Evolutionary conservation across 2,113 vertebrate genomes (phyloP), one percentile per base, ranked within the genome.

Genomic region (Ornithorhynchus anatinus): DNA sequence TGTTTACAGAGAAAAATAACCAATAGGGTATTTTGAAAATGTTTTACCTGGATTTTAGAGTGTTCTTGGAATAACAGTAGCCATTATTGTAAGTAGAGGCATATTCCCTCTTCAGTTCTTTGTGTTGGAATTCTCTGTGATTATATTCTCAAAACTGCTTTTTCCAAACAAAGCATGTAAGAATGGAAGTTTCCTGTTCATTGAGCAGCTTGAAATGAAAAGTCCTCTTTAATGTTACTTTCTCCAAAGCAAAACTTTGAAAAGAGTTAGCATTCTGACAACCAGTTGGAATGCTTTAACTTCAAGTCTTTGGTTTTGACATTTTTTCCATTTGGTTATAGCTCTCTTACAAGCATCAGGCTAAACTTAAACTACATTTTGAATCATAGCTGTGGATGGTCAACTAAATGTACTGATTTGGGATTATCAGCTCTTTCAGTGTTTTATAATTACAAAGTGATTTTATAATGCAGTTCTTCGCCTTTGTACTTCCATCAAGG

Each of bases 251-350:
- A 62, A 44, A 54, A 59, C 51, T 17, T 22, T 54, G 44, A 54
- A 51, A 58, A 53, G 48, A 69, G 53, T 2, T 69, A 78, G 69
- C 78, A 37, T 60, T 60, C 60, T 39, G 72, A 27, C 69, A 67
- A 45, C 57, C 70, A 81, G 44, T 75, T 70, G 75, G 80, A 80
- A 81, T 59, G 47, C 80, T 75, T 83, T 60, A 61, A 38, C 70
- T 67, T 59, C 69, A 72, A 52, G 9, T 19, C 64, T 72, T 62
- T 23, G n/a, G 27, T 31, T 66, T 59, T 37, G 35, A 53, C 62
- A 22, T n/a, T n/a, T n/a, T n/a, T n/a, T n/a, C n/a, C n/a, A n/a
- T n/a, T n/a, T n/a, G n/a, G 59, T 72, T 39, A 53, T 50, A 69
- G 54, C 38, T 25, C 38, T 3, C 1, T 53, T 53, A 14, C 4